phyloP scores from a whole-genome alignment of 1,140 invertebrate genomes.

The Argopecten irradians region DNA sequence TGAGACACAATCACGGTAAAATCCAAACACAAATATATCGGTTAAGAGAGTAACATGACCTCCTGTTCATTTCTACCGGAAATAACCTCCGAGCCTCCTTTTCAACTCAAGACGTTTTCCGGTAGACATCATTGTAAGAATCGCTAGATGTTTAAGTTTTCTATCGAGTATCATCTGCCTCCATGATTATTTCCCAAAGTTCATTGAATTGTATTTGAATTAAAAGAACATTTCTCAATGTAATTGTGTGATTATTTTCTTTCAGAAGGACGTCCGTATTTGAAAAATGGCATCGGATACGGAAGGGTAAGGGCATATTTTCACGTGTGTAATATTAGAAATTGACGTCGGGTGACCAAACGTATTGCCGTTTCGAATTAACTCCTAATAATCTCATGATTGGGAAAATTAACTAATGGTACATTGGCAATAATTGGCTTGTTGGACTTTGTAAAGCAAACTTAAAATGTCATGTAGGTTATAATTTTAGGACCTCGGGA shows the following conservation, averaged over 20 bases:
- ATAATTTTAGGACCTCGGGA: no score
- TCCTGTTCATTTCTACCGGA: constrained; percentile 15
- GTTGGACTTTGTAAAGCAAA: no score
- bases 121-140: constrained; percentile 21
- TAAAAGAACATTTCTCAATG: not conserved
- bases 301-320: constrained; percentile 75
- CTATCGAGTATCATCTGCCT: not conserved
- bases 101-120: constrained; percentile 14
- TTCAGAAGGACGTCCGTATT: constrained; percentile 75
- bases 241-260: constrained; percentile 49
- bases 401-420: no score
- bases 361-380: no score
- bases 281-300: constrained; percentile 77
- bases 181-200: not conserved
- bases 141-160: not conserved
- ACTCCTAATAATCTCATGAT: no score
- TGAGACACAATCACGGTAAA: not conserved
- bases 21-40: not conserved
- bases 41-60: not conserved
- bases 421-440: no score
- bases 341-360: no score
- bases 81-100: constrained; percentile 7
- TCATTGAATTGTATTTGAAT: not conserved
- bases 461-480: no score
- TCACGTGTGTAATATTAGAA: not conserved